Conservation (phyloP, 1,140 invertebrate species). For the Ceratosolen solmsi region DNA sequence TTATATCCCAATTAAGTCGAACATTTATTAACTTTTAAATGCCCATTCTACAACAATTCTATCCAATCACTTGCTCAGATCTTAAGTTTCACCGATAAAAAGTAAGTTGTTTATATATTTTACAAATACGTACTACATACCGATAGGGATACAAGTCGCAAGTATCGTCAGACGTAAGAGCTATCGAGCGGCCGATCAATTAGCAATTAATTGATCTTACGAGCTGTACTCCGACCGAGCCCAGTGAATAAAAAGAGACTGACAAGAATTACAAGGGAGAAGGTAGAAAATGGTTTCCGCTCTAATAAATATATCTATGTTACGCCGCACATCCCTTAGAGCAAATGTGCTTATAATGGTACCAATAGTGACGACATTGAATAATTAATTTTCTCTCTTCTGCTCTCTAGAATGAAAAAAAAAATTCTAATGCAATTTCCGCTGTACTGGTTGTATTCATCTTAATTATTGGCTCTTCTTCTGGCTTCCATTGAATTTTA, state of each 20-base stretch:
- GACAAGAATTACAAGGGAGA: background rate
- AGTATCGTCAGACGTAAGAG: background rate
- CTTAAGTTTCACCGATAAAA: background rate
- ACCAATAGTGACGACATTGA: no score
- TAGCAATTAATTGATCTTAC: conserved; percentile 40
- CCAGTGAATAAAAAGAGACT: background rate
- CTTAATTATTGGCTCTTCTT: background rate
- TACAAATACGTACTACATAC: background rate
- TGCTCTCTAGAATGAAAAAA: no score
- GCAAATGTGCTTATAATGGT: conserved; percentile 19
- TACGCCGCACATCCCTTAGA: background rate
- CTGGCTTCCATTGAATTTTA: no score
- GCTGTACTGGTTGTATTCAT: background rate
- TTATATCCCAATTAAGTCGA: background rate
- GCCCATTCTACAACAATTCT: background rate
- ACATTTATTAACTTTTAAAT: background rate
- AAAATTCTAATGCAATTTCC: conserved; percentile 31
- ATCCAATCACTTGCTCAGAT: background rate
- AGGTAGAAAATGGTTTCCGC: background rate
- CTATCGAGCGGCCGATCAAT: conserved; percentile 27
- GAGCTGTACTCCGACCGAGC: background rate
- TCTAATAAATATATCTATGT: background rate
- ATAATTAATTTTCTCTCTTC: no score
- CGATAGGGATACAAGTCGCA: background rate
- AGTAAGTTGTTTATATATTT: background rate